Base-by-base conservation (phyloP, 2,797 vertebrate genomes). In the Muscicapa striata region DNA sequence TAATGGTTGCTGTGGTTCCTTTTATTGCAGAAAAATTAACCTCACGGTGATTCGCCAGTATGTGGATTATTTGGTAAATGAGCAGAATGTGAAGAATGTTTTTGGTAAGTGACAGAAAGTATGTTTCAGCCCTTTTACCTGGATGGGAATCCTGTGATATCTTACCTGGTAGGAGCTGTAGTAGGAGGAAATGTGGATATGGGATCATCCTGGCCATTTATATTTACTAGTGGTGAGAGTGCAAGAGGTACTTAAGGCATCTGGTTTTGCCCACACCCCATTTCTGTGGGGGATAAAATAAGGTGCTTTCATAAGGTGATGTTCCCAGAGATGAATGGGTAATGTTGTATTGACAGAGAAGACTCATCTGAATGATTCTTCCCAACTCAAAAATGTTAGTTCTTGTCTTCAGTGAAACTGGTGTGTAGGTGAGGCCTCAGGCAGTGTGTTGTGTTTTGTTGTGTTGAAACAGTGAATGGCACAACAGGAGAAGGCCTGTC, bases 401-500 rank as follows among this genome's bases (percentile, higher is more conserved):
- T 80, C 23, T 61, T 75, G 24, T 57, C 45, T 89, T 84, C 40
- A 72, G 34, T 34, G 77, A 51, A 83, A 57, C 14, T 4, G 12
- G 1, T 34, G 15, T 38, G 20, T 32, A 55, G 48, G 32, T 73
- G 52, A 41, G 70, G 52, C 55, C 82, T 95, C 59, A 95, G 62
- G 34, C 62, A 27, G 17, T 76, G 34, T 95, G 57, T 84, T 93
- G 68, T 92, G 30, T 84, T 91, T 63, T 95, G n/a, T 91, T 92
- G 51, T 97, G 57, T 97, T 96, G 88, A 46, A 93, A 95, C 97
- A 99, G 99, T 99, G 95, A 99, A 99, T 55, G 99, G 99, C 89
- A 99, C 99, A 32, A 99, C 99, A 1, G 99, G 99, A 94, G 99
- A 99, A 97, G 97, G 99, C 59, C 95, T 98, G 97, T 99, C 99